Percentiles rank a stretch among this genome's conserved stretches.
phyloP scores from a whole-genome alignment of 2,113 vertebrate species.

The Hipposideros armiger region DNA sequence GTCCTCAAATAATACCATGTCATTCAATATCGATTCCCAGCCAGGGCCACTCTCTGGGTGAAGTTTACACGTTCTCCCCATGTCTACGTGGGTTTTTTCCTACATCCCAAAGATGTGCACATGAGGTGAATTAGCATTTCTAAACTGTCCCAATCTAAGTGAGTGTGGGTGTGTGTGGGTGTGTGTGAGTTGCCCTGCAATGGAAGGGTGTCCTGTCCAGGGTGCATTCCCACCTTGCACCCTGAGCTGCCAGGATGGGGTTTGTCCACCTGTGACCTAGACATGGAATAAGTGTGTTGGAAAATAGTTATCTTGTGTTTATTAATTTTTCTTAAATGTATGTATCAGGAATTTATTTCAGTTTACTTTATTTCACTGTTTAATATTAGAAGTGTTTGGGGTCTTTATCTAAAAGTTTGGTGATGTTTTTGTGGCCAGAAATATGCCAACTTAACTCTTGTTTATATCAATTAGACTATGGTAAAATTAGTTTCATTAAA shows the following conservation, averaged over 20 bases:
- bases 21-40: not conserved
- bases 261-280: not conserved
- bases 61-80: not conserved
- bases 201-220: not conserved
- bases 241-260: not conserved
- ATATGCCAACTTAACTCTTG: not conserved
- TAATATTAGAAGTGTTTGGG: not conserved
- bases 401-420: not conserved
- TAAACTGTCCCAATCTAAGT: not conserved
- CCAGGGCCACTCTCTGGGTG: not conserved
- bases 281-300: not conserved
- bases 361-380: not conserved
- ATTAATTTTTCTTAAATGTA: not conserved
- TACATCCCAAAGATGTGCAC: not conserved
- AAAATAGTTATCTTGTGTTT: not conserved
- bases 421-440: not conserved
- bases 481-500: not conserved
- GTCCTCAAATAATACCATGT: not conserved
- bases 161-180: not conserved
- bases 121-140: too few species aligned
- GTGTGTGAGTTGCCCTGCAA: not conserved
- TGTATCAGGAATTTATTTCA: not conserved
- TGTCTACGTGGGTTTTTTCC: not conserved
- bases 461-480: not conserved
- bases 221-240: not conserved